These are phyloP conservation scores for Sitobion miscanthi DNA, from an alignment of 1,140 invertebrate species.

Conservation along the genomic window DNA sequence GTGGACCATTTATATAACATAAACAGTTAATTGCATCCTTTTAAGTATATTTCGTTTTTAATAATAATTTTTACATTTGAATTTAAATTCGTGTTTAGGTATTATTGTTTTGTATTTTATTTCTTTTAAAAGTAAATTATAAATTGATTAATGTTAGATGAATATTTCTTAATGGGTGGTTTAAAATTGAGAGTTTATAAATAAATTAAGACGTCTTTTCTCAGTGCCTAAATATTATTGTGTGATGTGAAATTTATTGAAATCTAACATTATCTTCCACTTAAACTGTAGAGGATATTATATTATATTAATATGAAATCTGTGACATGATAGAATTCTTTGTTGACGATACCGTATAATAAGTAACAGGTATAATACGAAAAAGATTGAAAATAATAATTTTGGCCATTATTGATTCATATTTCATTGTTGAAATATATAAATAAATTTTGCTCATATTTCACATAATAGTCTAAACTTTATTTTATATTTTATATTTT, in stretches of 20 bases:
- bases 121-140: neutral
- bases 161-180: neutral
- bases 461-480: neutral
- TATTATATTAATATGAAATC: neutral
- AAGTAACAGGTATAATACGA: neutral
- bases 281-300: neutral
- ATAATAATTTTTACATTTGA: no score
- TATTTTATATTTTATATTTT: neutral
- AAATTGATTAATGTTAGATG: neutral
- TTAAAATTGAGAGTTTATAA: neutral
- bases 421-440: neutral
- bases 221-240: neutral
- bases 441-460: neutral
- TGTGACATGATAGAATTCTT: constrained; percentile 1
- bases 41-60: no score
- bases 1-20: no score
- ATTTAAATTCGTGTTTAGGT: neutral
- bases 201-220: neutral
- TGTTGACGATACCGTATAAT: neutral
- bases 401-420: neutral
- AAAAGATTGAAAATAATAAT: neutral
- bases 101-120: no score
- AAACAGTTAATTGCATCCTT: no score
- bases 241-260: neutral
- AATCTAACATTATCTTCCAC: neutral